Evolutionary conservation across 2,888 invertebrate genomes (phyloP).

Genomic region (Itoplectis maculator): DNA sequence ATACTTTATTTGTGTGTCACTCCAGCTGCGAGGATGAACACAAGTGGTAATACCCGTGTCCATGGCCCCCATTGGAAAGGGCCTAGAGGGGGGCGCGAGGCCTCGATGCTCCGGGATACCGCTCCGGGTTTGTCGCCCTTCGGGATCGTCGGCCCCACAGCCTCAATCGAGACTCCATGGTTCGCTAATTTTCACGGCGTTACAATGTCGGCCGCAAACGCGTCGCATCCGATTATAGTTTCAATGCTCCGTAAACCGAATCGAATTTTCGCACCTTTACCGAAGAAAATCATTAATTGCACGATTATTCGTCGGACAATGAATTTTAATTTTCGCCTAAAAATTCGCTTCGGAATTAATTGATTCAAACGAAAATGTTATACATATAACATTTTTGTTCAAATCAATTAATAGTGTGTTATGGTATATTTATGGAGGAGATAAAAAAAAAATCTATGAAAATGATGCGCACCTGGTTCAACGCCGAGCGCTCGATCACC

Average conservation of each 20-base stretch:
- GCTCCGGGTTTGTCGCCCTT: conserved; percentile 31
- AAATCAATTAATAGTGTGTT: conserved; percentile 8
- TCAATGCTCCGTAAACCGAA: conserved; percentile 70
- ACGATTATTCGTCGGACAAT: background rate
- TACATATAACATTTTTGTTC: background rate
- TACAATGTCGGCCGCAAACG: conserved; percentile 76
- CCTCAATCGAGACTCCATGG: conserved; percentile 74
- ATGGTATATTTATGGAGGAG: background rate
- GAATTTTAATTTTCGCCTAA: background rate
- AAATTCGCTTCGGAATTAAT: background rate
- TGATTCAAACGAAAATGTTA: background rate
- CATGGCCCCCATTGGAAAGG: conserved; percentile 59
- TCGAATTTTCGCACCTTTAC: conserved; percentile 77
- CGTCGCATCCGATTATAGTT: conserved; percentile 80
- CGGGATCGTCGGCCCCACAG: conserved; percentile 69
- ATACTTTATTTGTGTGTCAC: conserved; percentile 83
- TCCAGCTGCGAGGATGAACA: conserved; percentile 83
- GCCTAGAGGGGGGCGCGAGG: conserved; percentile 49
- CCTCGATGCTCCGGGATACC: conserved; percentile 21
- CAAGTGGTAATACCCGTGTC: conserved; percentile 77
- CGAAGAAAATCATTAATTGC: background rate
- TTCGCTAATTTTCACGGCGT: conserved; percentile 81
- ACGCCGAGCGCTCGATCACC: conserved; percentile 44
- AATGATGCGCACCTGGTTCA: conserved; percentile 52
- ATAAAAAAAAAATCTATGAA: background rate